Evolutionary conservation across 2,888 invertebrate genomes (phyloP), one percentile per base, ranked within the genome.

Genomic region (Drosophila diplacantha): DNA sequence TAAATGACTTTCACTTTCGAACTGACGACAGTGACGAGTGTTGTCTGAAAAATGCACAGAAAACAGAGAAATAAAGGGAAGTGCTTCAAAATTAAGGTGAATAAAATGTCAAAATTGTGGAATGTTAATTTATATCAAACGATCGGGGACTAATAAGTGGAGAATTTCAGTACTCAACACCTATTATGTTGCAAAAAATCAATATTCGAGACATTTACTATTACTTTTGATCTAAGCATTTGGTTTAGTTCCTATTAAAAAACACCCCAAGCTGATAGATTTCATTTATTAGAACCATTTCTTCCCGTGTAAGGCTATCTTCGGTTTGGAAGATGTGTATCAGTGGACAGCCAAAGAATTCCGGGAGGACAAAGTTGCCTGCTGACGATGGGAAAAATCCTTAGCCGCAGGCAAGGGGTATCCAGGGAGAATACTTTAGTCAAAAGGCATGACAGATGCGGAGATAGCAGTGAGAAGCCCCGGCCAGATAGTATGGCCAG

Each of bases 1-100:
- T 62, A 61, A 69, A 81, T 83, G 78, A 77, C 81, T 83, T 77
- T 83, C 68, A 70, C 72, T 81, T 74, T 62, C 24, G 51, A 34
- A 56, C 44, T 61, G 24, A 24, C 43, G 20, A 6, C 18, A 38
- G 52, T 26, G 38, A 68, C 43, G 59, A 39, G 34, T 16, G 34
- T 6, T 18, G 26, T 41, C 24, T 11, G 6, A 12, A 57, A 37
- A 44, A 20, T 51, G 22, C 31, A 37, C 38, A 32, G 18, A 7
- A 20, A n/a, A 12, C 26, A 20, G 5, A 5, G 18, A 11, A 39
- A 32, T 14, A 16, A 24, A 24, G 3, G 20, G 11, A 4, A 1
- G 3, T 44, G 29, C 0, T 3, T 8, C 3, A 2, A 9, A 14
- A 20, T 20, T 8, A 3, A 8, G 1, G 26, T 5, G 3, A n/a